These are phyloP conservation scores for Rhinichthys klamathensis DNA, from an alignment of 2,113 vertebrate genomes.

Conservation along the genomic window DNA sequence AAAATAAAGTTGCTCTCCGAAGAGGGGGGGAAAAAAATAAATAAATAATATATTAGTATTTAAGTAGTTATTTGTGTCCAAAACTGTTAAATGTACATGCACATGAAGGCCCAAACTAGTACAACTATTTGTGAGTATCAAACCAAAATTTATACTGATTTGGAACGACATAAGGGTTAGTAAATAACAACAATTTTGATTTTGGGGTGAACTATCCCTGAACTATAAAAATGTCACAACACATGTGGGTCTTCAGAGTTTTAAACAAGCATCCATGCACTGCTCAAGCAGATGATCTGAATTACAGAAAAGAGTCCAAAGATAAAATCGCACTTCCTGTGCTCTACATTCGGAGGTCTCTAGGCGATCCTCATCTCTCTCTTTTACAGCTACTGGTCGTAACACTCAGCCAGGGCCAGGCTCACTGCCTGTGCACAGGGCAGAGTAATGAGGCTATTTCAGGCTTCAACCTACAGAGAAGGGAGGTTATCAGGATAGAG, in stretches of 20 bases:
- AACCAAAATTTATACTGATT: background rate
- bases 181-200: background rate
- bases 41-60: no score
- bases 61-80: background rate
- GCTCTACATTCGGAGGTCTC: slow-evolving; percentile 27
- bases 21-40: no score
- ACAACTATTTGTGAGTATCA: background rate
- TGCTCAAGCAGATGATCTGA: background rate
- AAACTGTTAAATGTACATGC: background rate
- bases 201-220: background rate
- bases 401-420: slow-evolving; percentile 20
- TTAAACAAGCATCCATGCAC: background rate
- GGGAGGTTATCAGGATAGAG: slow-evolving; percentile 28
- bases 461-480: slow-evolving; percentile 6
- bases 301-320: slow-evolving; percentile 11
- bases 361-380: background rate
- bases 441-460: slow-evolving; percentile 44
- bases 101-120: background rate
- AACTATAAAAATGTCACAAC: background rate
- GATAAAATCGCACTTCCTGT: slow-evolving; percentile 13
- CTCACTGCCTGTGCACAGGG: slow-evolving; percentile 20
- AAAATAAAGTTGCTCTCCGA: no score
- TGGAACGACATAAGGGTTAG: background rate
- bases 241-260: background rate
- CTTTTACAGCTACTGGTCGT: slow-evolving; percentile 18